A percentile compares a stretch with the other conserved stretches of the same genome.
These are phyloP conservation scores for Drosophila ananassae DNA, from an alignment of 1,140 invertebrate species.

Conservation along the genomic window DNA sequence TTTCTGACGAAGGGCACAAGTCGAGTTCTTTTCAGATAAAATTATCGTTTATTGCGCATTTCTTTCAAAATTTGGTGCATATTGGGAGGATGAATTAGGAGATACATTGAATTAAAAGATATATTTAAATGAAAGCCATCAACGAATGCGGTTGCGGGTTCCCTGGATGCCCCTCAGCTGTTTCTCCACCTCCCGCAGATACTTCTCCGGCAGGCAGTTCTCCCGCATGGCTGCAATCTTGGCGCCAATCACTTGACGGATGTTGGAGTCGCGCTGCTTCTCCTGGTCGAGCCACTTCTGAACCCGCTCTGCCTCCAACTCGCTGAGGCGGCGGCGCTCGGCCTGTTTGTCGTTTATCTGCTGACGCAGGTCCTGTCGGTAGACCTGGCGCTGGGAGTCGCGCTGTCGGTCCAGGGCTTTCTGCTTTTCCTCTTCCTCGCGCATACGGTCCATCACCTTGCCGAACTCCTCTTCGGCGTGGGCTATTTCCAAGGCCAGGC, in stretches of 20 bases:
- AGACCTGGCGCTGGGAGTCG: slow-evolving; percentile 50
- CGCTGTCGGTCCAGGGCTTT: slow-evolving; percentile 77
- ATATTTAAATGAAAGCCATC: neutral
- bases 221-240: slow-evolving; percentile 86
- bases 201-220: slow-evolving; percentile 83
- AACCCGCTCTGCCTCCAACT: slow-evolving; percentile 85
- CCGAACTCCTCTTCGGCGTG: slow-evolving; percentile 87
- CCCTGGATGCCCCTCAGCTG: slow-evolving; percentile 76
- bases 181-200: slow-evolving; percentile 83
- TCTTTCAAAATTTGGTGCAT: neutral
- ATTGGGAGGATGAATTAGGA: neutral
- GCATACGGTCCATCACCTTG: slow-evolving; percentile 84
- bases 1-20: too few species aligned
- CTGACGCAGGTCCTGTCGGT: slow-evolving; percentile 72
- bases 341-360: slow-evolving; percentile 88
- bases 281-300: slow-evolving; percentile 86
- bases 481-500: slow-evolving; percentile 86
- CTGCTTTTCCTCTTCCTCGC: slow-evolving; percentile 84
- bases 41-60: neutral
- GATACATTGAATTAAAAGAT: neutral
- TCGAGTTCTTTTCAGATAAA: too few species aligned
- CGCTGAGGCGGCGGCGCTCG: slow-evolving; percentile 84
- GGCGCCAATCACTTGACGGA: slow-evolving; percentile 86
- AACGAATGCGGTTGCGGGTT: slow-evolving; percentile 62
- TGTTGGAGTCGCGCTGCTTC: slow-evolving; percentile 85